Conservation (phyloP, 2,797 vertebrate genomes). For the Falco concolor region DNA sequence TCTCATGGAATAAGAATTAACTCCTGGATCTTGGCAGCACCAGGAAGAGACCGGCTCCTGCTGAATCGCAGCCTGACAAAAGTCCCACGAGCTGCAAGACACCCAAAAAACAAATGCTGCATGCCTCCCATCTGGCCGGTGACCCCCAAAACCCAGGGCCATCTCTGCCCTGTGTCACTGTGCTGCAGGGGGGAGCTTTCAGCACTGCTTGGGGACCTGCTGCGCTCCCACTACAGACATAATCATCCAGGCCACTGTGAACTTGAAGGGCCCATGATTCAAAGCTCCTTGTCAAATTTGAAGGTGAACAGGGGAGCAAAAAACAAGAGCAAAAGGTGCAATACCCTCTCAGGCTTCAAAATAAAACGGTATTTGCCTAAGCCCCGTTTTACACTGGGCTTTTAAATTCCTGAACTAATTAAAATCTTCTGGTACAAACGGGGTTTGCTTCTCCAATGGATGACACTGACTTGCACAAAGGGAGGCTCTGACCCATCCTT, state of each 20-base stretch:
- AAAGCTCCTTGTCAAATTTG: not conserved
- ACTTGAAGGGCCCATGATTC: not conserved
- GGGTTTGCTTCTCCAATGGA: not conserved
- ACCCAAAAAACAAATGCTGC: not conserved
- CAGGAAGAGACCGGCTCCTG: not conserved
- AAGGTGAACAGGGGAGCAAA: not conserved
- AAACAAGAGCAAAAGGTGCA: not conserved
- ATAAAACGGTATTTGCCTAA: not conserved
- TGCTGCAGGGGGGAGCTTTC: not conserved
- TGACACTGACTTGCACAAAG: accelerated
- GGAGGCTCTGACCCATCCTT: not conserved
- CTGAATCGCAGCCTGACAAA: not conserved
- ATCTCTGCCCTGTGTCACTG: not conserved
- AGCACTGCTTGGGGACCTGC: not conserved
- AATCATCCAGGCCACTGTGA: not conserved
- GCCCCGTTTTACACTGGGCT: not conserved
- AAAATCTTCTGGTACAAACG: not conserved
- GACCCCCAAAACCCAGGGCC: not conserved
- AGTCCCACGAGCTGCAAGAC: not conserved
- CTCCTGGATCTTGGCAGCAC: slow-evolving; percentile 47
- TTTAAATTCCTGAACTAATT: not conserved
- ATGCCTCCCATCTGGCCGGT: not conserved
- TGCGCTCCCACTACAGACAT: not conserved
- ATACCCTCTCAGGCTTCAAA: not conserved
- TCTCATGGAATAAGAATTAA: slow-evolving; percentile 62